Conservation (phyloP, 2,888 invertebrate genomes). For the Oasisia sp. region DNA sequence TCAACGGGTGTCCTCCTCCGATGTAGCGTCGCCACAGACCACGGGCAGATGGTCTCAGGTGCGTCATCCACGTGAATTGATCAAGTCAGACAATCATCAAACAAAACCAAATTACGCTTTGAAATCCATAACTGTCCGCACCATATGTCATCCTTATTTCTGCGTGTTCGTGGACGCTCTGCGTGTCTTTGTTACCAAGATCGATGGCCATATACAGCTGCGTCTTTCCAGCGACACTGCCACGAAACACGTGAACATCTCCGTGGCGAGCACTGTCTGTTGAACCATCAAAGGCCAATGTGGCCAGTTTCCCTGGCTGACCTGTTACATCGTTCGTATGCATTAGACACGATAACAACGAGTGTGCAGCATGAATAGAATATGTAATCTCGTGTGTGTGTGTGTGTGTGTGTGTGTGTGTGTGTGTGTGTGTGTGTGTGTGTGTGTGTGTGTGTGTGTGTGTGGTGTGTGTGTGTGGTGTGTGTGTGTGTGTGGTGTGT, state of each 20-base stretch:
- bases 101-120: background rate
- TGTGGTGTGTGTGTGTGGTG: too few relatives aligned
- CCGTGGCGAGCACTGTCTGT: background rate
- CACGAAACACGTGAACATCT: background rate
- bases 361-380: background rate
- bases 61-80: slow-evolving; percentile 3
- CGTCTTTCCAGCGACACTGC: background rate
- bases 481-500: too few relatives aligned
- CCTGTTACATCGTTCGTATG: background rate
- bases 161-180: background rate
- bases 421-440: too few relatives aligned
- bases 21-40: background rate
- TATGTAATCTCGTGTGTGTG: background rate
- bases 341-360: background rate
- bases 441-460: too few relatives aligned
- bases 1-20: background rate
- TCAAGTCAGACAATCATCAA: background rate
- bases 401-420: background rate
- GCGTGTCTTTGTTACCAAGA: background rate
- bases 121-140: background rate
- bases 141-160: background rate
- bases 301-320: background rate
- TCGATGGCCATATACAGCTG: background rate
- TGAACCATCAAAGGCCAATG: background rate
- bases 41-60: slow-evolving; percentile 12